Percentiles rank a stretch among this genome's conserved stretches.
Evolutionary conservation across 1,140 invertebrate genomes (phyloP).

Genomic region (Drosophila insularis): DNA sequence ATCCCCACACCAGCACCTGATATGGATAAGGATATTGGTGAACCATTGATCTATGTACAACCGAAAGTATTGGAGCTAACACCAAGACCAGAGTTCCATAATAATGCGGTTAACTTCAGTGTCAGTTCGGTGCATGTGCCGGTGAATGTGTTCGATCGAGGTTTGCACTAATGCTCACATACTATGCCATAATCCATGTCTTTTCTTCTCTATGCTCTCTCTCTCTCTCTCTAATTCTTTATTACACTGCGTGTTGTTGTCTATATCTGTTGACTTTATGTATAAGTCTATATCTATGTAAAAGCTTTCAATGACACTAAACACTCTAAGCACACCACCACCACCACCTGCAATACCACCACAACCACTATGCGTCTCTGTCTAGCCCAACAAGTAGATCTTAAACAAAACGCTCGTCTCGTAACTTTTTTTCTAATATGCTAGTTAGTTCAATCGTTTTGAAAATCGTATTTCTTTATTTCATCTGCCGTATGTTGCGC

Average conservation of each 20-base stretch:
- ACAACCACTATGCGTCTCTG: conserved; percentile 41
- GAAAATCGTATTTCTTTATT: conserved; percentile 33
- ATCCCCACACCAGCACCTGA: conserved; percentile 79
- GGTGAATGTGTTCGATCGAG: conserved; percentile 96
- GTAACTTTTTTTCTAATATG: conserved; percentile 30
- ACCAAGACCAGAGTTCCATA: conserved; percentile 89
- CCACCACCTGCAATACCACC: neutral
- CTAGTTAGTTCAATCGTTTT: conserved; percentile 49
- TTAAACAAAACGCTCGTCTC: conserved; percentile 44
- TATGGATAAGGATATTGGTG: conserved; percentile 84
- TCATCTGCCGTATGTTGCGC: conserved; percentile 51
- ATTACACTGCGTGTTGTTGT: conserved; percentile 17
- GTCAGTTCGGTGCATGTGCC: conserved; percentile 97
- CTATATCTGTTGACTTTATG: conserved; percentile 47
- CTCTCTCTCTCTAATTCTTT: conserved; percentile 36
- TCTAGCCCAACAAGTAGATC: conserved; percentile 35
- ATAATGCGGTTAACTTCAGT: conserved; percentile 91
- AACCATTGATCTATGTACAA: conserved; percentile 83
- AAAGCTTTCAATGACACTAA: conserved; percentile 40
- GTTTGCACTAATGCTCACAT: conserved; percentile 83
- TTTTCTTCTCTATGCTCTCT: conserved; percentile 47
- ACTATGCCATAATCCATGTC: conserved; percentile 34
- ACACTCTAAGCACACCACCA: conserved; percentile 14
- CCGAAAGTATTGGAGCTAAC: conserved; percentile 84
- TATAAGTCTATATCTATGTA: conserved; percentile 45